Evolutionary conservation across 2,888 invertebrate genomes (phyloP).

Genomic region (Drosophila kuntzei): DNA sequence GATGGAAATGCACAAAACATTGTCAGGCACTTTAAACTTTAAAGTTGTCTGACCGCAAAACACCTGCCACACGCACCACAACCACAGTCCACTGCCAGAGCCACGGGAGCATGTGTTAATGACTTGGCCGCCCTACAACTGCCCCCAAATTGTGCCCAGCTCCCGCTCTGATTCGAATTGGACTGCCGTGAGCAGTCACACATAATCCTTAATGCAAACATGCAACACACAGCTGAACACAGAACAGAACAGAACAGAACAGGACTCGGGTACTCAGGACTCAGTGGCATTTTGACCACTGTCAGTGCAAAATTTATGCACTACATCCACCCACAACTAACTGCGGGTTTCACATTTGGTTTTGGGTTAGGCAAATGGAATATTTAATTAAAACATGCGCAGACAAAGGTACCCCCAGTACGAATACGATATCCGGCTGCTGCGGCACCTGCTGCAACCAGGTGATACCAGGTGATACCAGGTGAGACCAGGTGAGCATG

Average conservation of each 20-base stretch:
- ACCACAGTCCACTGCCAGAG: constrained; percentile 2
- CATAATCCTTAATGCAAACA: constrained; percentile 72
- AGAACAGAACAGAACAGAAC: constrained; percentile 8
- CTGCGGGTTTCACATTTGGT: constrained; percentile 56
- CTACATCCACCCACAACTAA: constrained; percentile 54
- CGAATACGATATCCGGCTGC: constrained; percentile 1
- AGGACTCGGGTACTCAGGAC: constrained; percentile 11
- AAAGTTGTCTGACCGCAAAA: constrained; percentile 55
- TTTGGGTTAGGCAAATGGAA: constrained; percentile 80
- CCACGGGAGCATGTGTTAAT: constrained; percentile 52
- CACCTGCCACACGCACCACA: constrained; percentile 39
- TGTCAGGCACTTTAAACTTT: constrained; percentile 48
- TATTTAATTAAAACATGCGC: constrained; percentile 80
- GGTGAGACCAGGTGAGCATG: constrained; percentile 40
- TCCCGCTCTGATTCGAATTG: constrained; percentile 34
- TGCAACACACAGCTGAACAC: constrained; percentile 42
- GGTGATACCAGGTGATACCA: constrained; percentile 31
- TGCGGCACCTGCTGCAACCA: constrained; percentile 35
- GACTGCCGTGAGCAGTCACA: constrained; percentile 54
- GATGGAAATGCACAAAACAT: constrained; percentile 15
- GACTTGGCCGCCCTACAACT: constrained; percentile 25
- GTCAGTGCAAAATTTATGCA: constrained; percentile 64
- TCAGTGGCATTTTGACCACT: constrained; percentile 57
- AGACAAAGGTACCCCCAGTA: constrained; percentile 38
- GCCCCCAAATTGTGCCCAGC: background rate